Evolutionary conservation across 2,113 vertebrate species (phyloP).

Genomic region (Anoplopoma fimbria): DNA sequence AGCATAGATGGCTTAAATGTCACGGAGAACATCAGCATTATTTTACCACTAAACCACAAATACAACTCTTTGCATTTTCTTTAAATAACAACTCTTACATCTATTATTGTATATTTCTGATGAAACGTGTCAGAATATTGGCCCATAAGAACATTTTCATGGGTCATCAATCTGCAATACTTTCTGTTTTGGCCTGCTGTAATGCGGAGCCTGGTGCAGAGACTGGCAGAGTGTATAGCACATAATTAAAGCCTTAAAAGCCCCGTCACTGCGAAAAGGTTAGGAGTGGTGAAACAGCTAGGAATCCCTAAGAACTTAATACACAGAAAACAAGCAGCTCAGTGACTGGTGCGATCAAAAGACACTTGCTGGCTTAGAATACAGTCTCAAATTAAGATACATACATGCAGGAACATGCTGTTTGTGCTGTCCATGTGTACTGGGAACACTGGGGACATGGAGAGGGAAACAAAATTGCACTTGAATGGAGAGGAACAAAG

Average conservation of each 20-base stretch:
- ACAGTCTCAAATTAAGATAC: conserved; percentile 55
- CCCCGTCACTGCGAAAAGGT: conserved; percentile 15
- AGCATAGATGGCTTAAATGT: conserved; percentile 2
- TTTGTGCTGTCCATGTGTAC: conserved; percentile 27
- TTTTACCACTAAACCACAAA: conserved; percentile 29
- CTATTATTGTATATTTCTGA: conserved; percentile 29
- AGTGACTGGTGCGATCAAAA: conserved; percentile 41
- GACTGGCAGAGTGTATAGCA: conserved; percentile 22
- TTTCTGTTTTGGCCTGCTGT: conserved; percentile 14
- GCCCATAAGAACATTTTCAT: conserved; percentile 16
- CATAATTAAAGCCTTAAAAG: conserved; percentile 44
- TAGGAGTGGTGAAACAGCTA: conserved; percentile 11
- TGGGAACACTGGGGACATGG: conserved; percentile 40
- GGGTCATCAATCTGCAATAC: conserved; percentile 28
- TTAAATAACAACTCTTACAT: conserved; percentile 1
- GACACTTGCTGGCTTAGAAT: conserved; percentile 9
- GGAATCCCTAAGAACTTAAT: conserved; percentile 44
- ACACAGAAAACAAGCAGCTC: conserved; percentile 30
- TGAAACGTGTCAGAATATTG: not conserved
- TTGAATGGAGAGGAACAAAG: conserved; percentile 65
- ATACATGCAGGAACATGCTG: conserved; percentile 31
- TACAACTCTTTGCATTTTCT: conserved; percentile 7
- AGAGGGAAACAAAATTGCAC: conserved; percentile 38
- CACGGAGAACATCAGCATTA: conserved; percentile 9
- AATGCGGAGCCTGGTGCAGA: conserved; percentile 20